Evolutionary conservation across 2,888 invertebrate genomes (phyloP).

Genomic region (Andrena fulva): DNA sequence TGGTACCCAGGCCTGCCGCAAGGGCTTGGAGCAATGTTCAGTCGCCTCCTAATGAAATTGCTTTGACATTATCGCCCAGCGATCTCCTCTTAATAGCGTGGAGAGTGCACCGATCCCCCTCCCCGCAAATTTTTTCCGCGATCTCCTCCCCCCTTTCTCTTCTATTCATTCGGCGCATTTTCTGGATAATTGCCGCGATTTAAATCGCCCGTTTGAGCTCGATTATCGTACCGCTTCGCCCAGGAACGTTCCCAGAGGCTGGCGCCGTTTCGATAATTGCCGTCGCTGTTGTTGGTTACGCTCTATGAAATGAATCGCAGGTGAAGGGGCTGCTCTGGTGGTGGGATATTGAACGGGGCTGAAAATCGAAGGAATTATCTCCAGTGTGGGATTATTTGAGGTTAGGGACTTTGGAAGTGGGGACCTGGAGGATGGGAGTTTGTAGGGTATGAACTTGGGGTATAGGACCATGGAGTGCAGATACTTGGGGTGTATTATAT

Average conservation of each 20-base stretch:
- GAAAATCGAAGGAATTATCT: background rate
- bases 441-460: background rate
- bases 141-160: background rate
- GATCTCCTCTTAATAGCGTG: slow-evolving; percentile 17
- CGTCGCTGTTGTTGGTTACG: background rate
- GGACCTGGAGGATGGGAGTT: background rate
- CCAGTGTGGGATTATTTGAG: background rate
- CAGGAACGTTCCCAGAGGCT: background rate
- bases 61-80: slow-evolving; percentile 12
- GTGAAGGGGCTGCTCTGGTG: background rate
- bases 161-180: background rate
- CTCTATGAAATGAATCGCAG: slow-evolving; percentile 2
- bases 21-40: slow-evolving; percentile 11
- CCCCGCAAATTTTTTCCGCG: background rate
- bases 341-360: background rate
- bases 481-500: background rate
- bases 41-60: slow-evolving; percentile 27
- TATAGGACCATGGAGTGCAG: background rate
- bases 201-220: background rate
- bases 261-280: slow-evolving; percentile 31
- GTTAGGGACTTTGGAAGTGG: background rate
- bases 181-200: slow-evolving; percentile 14
- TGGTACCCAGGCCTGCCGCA: background rate
- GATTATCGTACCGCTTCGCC: background rate
- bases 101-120: background rate